Conservation (phyloP, 2,888 invertebrate genomes). For the Prosapia bicincta region DNA sequence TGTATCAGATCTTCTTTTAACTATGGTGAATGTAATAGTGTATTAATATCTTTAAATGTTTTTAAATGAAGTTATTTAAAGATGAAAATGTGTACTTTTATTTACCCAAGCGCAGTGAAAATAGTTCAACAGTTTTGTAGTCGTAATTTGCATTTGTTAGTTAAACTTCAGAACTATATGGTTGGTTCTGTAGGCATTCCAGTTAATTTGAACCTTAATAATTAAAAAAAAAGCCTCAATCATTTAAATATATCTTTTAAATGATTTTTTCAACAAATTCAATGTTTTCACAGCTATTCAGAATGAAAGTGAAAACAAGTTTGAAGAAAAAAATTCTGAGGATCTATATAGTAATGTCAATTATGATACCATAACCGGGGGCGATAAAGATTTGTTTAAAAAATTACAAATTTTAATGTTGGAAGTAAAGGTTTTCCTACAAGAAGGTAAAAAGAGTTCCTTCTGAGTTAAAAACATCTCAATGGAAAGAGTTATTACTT, state of each 20-base stretch:
- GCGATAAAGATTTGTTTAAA: constrained; percentile 57
- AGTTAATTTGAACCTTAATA: not conserved
- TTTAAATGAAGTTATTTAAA: too few relatives aligned
- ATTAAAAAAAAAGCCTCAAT: not conserved
- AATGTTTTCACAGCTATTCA: not conserved
- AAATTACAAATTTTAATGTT: constrained; percentile 65
- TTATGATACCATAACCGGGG: constrained; percentile 47
- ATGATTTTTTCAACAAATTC: not conserved
- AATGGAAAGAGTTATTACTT: constrained; percentile 63
- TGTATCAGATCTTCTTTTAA: too few relatives aligned
- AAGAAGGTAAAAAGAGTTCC: constrained; percentile 69
- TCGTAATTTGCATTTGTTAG: not conserved
- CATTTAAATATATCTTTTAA: not conserved
- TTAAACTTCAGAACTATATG: not conserved
- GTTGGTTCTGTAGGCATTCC: not conserved
- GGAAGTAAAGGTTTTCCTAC: constrained; percentile 70
- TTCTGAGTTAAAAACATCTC: constrained; percentile 50
- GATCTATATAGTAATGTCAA: constrained; percentile 31
- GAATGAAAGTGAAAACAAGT: not conserved
- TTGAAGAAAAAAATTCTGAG: not conserved
- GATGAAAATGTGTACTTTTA: not conserved
- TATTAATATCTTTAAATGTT: too few relatives aligned
- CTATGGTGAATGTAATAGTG: too few relatives aligned
- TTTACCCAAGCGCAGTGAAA: not conserved
- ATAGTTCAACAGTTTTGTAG: not conserved